Base-by-base conservation (phyloP, 2,888 invertebrate species). In the Branchellion lobata region DNA sequence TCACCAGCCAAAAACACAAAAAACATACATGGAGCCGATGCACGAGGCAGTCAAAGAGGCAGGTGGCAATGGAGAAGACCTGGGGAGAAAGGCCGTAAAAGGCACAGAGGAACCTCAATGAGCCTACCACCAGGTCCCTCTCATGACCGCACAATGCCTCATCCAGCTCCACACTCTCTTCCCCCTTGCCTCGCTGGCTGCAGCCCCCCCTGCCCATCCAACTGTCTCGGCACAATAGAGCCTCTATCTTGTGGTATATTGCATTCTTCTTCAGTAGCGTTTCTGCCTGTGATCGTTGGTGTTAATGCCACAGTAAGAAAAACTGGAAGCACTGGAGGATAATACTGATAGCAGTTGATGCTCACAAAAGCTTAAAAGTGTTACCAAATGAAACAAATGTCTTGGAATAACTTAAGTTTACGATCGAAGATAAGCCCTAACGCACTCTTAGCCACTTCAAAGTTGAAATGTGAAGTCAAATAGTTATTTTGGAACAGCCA, bases 1-100 rank as follows among this genome's bases (percentile, higher is more conserved):
- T 8, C n/a, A 69, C 8, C 3, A 69, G 27, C 21, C 2, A 14
- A 27, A 69, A 29, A 69, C 8, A 27, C 21, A 65, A 27, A 65
- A 65, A n/a, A 69, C 14, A 69, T 69, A 69, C 71, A 14, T 69
- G 27, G 21, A 33, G 21, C 14, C 27, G 40, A 0, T 75, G 47
- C 8, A 53, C 27, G 31, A 75, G 75, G 33, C 53, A 47, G 75
- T 75, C 75, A 31, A 75, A 75, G n/a, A 75, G 51, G 31, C n/a
- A 47, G n/a, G 53, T 53, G 27, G 75, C 40, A 27, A 53, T 29
- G 33, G 51, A 75, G 75, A 75, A 75, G 47, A 75, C 75, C 51
- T 75, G 47, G 8, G 53, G 53, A 51, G 75, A 40, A 1, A 75
- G 24, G 24, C 40, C 53, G 27, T 75, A 75, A 29, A 75, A 75